Base-by-base conservation (phyloP, 2,888 invertebrate species). In the Xestoiulus laeticollis region DNA sequence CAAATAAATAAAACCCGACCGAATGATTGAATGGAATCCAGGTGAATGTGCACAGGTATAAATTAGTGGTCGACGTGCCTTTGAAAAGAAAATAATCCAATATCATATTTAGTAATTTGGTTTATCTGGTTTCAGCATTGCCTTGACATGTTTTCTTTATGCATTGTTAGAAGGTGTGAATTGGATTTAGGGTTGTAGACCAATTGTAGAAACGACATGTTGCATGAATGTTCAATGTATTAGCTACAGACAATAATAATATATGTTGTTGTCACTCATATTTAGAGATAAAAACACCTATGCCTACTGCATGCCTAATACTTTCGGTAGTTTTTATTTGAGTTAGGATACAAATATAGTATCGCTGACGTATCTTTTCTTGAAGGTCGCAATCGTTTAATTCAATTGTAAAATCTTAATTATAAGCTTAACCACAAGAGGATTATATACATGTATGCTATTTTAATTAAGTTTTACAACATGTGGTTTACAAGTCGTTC, bases 111-210 rank as follows among this genome's bases (percentile, higher is more conserved):
- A 10, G 78, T 78, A 78, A 78, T 78, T 78, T 16, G 78, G 30
- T 78, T 78, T 78, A 30, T 78, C 78, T 78, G 78, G 78, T 78
- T 78, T 78, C 78, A 30, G 78, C 78, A 78, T 78, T 78, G 78
- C 78, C 78, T 78, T 78, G 78, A 78, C 78, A 78, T 78, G 78
- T 78, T 78, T 78, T 78, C 78, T 78, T 78, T 78, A 30, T 78
- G 78, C 78, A 78, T 78, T 78, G 78, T 78, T 78, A 26, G 78
- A 78, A 78, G 78, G 78, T 78, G 78, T 78, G 78, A 78, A 78
- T 78, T 78, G 78, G 78, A 78, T 78, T 78, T 78, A 78, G 78
- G 78, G 30, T 78, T 78, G 78, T 78, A 78, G 78, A 78, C 30
- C 78, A 78, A 78, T 78, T 78, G 78, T 78, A 78, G 30, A 30